Conservation (phyloP, 1,140 invertebrate species). For the Tetramorium simillimum region DNA sequence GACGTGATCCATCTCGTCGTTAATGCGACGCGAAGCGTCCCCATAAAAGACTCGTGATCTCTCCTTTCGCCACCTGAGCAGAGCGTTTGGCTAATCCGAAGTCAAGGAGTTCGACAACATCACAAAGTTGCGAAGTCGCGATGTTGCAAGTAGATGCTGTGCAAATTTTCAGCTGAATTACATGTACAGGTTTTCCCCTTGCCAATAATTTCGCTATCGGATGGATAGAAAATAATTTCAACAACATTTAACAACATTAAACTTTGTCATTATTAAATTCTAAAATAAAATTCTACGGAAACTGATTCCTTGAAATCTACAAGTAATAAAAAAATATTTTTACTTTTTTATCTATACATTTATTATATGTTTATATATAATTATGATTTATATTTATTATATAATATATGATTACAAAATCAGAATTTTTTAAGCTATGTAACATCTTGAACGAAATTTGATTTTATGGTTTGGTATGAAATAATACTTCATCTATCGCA, state of each 20-base stretch:
- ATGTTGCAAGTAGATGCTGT: conserved; percentile 37
- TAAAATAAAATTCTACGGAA: background rate
- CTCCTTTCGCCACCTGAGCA: conserved; percentile 53
- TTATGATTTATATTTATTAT: background rate
- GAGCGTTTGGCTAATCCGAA: conserved; percentile 25
- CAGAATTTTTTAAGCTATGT: background rate
- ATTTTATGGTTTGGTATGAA: background rate
- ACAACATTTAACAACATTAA: background rate
- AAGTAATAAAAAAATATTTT: background rate
- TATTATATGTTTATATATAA: background rate
- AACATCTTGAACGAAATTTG: background rate
- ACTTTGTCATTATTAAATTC: background rate
- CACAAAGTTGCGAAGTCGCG: conserved; percentile 20
- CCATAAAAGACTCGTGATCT: conserved; percentile 74
- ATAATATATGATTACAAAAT: background rate
- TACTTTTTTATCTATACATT: background rate
- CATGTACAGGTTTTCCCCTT: background rate
- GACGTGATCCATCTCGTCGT: conserved; percentile 81
- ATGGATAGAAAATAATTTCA: background rate
- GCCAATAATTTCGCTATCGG: background rate
- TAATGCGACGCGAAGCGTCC: conserved; percentile 78
- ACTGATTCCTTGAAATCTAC: background rate
- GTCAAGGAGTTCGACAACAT: conserved; percentile 23
- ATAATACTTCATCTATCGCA: background rate
- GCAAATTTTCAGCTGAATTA: conserved; percentile 24